Conservation (phyloP, 2,797 vertebrate genomes). For the Limosa lapponica region DNA sequence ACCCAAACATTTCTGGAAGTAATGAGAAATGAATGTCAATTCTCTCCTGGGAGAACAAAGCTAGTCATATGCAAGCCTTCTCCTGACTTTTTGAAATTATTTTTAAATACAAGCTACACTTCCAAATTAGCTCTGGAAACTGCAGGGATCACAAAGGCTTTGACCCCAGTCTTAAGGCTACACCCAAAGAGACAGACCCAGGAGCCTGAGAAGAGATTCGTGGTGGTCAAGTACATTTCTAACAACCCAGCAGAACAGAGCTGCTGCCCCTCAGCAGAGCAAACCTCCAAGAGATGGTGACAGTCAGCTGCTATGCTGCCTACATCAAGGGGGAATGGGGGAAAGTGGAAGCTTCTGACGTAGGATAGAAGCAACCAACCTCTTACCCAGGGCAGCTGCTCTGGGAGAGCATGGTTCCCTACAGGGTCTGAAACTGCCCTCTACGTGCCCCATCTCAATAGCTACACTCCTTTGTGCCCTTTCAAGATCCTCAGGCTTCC, state of each 20-base stretch:
- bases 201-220: not conserved
- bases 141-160: not conserved
- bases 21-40: not conserved
- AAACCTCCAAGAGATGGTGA: not conserved
- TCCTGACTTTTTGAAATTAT: not conserved
- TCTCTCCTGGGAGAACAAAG: not conserved
- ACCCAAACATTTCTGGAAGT: not conserved
- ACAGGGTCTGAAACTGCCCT: not conserved
- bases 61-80: not conserved
- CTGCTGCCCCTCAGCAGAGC: not conserved
- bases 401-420: not conserved
- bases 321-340: rapidly evolving
- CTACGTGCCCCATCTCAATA: not conserved
- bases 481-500: not conserved
- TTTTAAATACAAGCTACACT: not conserved
- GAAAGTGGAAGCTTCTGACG: not conserved
- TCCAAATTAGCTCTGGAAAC: not conserved
- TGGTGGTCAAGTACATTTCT: not conserved
- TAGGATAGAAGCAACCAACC: not conserved
- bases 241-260: not conserved
- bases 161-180: not conserved
- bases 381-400: not conserved
- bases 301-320: not conserved
- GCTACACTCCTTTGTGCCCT: not conserved
- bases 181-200: not conserved